Evolutionary conservation across 1,140 invertebrate species (phyloP), one percentile per base, ranked within the genome.

Genomic region (Platorchestia sp.): DNA sequence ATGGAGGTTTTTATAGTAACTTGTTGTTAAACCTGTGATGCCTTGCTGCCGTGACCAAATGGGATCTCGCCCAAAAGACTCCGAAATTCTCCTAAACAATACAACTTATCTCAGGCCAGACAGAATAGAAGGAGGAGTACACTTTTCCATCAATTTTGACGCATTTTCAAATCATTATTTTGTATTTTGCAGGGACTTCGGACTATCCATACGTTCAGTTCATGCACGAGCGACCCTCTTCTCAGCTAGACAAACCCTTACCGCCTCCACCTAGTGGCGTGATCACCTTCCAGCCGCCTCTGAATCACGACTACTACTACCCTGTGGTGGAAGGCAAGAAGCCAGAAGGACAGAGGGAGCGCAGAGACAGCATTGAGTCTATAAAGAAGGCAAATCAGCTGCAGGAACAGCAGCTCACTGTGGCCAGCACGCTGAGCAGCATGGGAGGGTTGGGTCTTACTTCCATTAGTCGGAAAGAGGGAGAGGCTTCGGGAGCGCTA

Each of bases 171-270:
- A n/a, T n/a, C n/a, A n/a, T n/a, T n/a, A n/a, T n/a, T n/a, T n/a
- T n/a, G n/a, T n/a, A n/a, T 75, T 22, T 75, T 75, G 59, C 59
- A 75, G 87, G 87, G 87, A 93, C 91, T 10, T 93, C 91, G 40
- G 98, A 98, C 96, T 98, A 98, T 97, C 98, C 98, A 41, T 99
- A 99, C 97, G 98, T 99, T 87, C 98, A 99, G 97, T 98, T 99
- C 96, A 98, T 98, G 47, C 89, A 40, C 43, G 96, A 97, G 97
- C 95, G 97, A 97, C 96, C 97, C 97, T 95, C 96, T 96, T 42
- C 86, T 0, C 90, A 95, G 87, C 43, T 95, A 47, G 91, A 47
- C 44, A 93, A 93, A 36, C 91, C 91, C 36, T 27, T 44, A 41
- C 87, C 87, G 5, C 87, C 87, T 90, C 91, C 45, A 36, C 91